phyloP scores from a whole-genome alignment of 2,797 vertebrate species.

The Molossus alvarezi region DNA sequence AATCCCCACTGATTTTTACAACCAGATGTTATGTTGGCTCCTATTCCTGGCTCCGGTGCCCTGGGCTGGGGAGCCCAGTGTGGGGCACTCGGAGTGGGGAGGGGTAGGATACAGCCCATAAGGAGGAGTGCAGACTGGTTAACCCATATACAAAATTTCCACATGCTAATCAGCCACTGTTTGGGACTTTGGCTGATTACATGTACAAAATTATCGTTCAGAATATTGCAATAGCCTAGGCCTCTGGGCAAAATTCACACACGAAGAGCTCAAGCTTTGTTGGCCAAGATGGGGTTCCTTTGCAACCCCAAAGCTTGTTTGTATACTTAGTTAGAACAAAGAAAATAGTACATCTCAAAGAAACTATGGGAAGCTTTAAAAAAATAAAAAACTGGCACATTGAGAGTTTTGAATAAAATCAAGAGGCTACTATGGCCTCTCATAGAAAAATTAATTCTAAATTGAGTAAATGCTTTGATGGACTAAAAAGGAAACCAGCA shows the following conservation, averaged over 20 bases:
- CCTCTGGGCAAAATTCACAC: not conserved
- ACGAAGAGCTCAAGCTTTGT: not conserved
- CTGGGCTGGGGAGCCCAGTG: not conserved
- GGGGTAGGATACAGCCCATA: not conserved
- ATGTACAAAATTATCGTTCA: not conserved
- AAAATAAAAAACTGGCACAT: too few relatives aligned
- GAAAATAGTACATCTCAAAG: not conserved
- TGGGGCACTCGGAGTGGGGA: not conserved
- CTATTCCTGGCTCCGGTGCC: not conserved
- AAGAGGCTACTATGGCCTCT: too few relatives aligned
- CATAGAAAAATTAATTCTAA: too few relatives aligned
- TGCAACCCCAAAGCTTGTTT: not conserved
- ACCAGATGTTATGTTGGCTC: not conserved
- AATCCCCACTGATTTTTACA: not conserved
- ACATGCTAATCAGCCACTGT: not conserved
- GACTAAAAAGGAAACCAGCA: too few relatives aligned
- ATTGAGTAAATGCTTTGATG: too few relatives aligned
- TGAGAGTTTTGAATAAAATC: too few relatives aligned
- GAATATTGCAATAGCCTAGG: not conserved
- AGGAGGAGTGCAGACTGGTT: not conserved
- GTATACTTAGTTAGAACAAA: not conserved
- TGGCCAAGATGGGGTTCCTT: not conserved
- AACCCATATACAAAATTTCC: not conserved
- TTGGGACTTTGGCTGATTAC: not conserved
- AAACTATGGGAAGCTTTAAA: not conserved